These are phyloP conservation scores for Petromus typicus DNA, from an alignment of 2,113 vertebrate species.

Conservation along the genomic window DNA sequence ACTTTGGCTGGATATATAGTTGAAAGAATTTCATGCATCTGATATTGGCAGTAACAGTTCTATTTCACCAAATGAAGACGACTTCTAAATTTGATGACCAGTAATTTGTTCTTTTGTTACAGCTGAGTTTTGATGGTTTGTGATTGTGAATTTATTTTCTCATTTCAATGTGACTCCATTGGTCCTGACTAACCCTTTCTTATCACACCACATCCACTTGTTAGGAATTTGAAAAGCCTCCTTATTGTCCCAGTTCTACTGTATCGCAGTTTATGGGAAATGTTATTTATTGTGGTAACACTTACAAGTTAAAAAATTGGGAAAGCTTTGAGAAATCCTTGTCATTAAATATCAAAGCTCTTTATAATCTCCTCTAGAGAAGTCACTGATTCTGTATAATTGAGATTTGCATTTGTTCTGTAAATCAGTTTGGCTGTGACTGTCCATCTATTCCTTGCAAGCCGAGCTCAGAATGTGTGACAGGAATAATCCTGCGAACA, in stretches of 20 bases:
- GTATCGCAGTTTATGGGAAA: not conserved
- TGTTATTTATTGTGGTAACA: not conserved
- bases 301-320: not conserved
- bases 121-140: not conserved
- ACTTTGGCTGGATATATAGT: not conserved
- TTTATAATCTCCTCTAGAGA: not conserved
- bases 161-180: not conserved
- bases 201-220: not conserved
- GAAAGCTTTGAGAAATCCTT: not conserved
- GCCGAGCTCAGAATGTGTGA: not conserved
- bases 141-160: slow-evolving; percentile 26
- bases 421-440: not conserved
- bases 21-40: not conserved
- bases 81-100: not conserved
- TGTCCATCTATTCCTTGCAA: not conserved
- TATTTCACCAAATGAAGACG: not conserved
- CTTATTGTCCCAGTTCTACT: not conserved
- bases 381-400: not conserved
- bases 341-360: not conserved
- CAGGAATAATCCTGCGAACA: not conserved
- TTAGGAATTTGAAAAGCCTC: not conserved
- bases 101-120: not conserved
- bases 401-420: not conserved
- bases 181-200: not conserved
- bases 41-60: not conserved